Conservation (phyloP, 92 coral and sea anemone genomes). For the Epizoanthus illoricatus region DNA sequence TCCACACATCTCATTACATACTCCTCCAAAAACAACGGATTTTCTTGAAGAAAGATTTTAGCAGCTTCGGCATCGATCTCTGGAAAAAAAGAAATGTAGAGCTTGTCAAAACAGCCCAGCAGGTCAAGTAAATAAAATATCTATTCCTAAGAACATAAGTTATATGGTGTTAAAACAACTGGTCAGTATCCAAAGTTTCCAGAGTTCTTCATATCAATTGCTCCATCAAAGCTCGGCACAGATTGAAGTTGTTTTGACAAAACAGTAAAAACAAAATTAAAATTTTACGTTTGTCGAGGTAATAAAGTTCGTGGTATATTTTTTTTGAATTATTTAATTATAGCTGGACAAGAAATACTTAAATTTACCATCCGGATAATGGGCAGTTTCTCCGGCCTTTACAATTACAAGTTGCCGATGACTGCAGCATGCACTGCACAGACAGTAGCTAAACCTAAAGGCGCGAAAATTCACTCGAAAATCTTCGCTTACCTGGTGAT, state of each 20-base stretch:
- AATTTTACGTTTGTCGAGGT: background rate
- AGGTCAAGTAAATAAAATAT: background rate
- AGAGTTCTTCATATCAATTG: background rate
- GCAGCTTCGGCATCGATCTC: conserved; percentile 81
- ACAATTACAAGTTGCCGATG: too few species aligned
- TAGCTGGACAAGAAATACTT: too few species aligned
- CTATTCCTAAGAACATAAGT: background rate
- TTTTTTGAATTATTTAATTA: background rate
- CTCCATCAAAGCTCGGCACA: background rate
- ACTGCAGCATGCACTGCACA: too few species aligned
- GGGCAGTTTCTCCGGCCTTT: too few species aligned
- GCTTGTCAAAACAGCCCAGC: background rate
- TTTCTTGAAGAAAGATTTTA: conserved; percentile 70
- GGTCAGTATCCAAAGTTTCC: too few species aligned
- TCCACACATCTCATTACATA: conserved; percentile 91
- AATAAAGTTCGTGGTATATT: background rate
- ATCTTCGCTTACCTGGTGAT: conserved; percentile 48
- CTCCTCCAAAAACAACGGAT: conserved; percentile 90
- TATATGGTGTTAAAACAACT: too few species aligned
- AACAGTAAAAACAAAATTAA: background rate
- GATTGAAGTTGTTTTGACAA: background rate
- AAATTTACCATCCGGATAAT: too few species aligned
- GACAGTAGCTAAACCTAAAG: background rate
- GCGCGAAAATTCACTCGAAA: background rate
- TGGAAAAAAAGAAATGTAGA: conserved; percentile 32